Evolutionary conservation across 2,888 invertebrate species (phyloP), one percentile per base, ranked within the genome.

Genomic region (Melanchra persicariae): DNA sequence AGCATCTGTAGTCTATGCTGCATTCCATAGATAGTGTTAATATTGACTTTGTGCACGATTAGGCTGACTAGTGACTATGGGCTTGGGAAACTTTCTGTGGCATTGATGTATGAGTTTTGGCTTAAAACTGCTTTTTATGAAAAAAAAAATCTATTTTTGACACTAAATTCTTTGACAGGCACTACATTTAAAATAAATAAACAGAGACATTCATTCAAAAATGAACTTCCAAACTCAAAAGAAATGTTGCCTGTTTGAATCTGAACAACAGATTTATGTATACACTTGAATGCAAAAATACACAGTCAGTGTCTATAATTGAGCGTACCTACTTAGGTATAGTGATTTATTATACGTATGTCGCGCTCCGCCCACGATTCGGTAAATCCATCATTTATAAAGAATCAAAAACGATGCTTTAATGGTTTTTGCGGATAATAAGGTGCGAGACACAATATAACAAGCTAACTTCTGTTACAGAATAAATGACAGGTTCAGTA

Each of bases 21-120:
- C 94, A 94, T 94, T 92, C 94, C 93, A 82, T 77, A 93, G 93
- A 94, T 93, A 94, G 89, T 81, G 80, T 80, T 88, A 87, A 88
- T 89, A 88, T 87, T 85, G 66, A 87, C 85, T 74, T 71, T 82
- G 81, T 85, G 70, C 70, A 72, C 22, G 70, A 73, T 82, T 72
- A 70, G 22, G 12, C 12, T 24, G 37, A 54, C 58, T 75, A 79
- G 9, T 24, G 37, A 54, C 58, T 75, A 79, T 66, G 37, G 22
- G 37, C 22, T 30, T 40, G 40, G 15, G 2, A 45, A 69, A 54
- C 12, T 34, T 61, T n/a, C 54, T 49, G 19, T 58, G 62, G 6
- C 30, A 15, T 49, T 10, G 19, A 24, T 69, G 24, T 22, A 22
- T 10, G 17, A 49, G 1, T 70, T 60, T 26, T 12, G 22, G 15